phyloP scores from a whole-genome alignment of 92 coral and sea anemone species.

The Phenganax subtilis region DNA sequence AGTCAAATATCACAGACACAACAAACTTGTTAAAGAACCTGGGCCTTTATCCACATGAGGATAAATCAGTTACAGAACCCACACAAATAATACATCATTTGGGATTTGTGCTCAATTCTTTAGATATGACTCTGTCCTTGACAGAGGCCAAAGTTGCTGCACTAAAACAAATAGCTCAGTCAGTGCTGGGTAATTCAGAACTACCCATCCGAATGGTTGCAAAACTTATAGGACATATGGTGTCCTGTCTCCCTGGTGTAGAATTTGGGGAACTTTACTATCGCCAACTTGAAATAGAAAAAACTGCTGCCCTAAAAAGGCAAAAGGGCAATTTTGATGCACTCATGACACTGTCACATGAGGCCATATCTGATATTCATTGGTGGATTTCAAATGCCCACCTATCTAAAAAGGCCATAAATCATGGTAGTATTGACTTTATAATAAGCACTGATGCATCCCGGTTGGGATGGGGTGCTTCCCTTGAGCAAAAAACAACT shows the following conservation, averaged over 20 bases:
- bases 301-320: constrained; percentile 34
- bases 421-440: constrained; percentile 28
- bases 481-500: not conserved
- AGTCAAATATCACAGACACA: constrained; percentile 22
- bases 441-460: constrained; percentile 49
- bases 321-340: constrained; percentile 44
- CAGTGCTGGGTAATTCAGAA: not conserved
- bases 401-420: constrained; percentile 33
- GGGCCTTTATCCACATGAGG: constrained; percentile 29
- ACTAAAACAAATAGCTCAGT: not conserved
- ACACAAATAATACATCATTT: constrained; percentile 26
- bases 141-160: constrained; percentile 18
- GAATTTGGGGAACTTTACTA: constrained; percentile 42
- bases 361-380: constrained; percentile 26
- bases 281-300: constrained; percentile 42
- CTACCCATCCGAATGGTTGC: constrained; percentile 5
- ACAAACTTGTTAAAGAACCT: constrained; percentile 6
- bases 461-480: constrained; percentile 50
- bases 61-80: constrained; percentile 46
- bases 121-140: constrained; percentile 38
- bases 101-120: constrained; percentile 41
- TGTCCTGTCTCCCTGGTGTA: constrained; percentile 48
- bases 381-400: constrained; percentile 46
- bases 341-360: constrained; percentile 33
- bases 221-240: constrained; percentile 15